Percentiles rank a stretch among this genome's conserved stretches.
Evolutionary conservation across 2,113 vertebrate species (phyloP).

Genomic region (Paramormyrops kingsleyae): DNA sequence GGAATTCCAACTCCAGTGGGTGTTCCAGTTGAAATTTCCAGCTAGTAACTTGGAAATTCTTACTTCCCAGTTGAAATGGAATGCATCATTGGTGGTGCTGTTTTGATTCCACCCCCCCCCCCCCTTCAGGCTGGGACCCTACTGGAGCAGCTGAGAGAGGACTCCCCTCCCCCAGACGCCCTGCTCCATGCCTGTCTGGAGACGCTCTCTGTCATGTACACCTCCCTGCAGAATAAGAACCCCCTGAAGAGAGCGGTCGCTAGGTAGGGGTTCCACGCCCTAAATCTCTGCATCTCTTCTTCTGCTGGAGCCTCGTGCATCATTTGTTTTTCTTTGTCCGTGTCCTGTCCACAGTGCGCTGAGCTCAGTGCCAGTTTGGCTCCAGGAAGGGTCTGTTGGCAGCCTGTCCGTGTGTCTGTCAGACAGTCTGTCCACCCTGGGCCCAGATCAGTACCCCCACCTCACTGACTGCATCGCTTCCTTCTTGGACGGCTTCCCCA

Average conservation of each 20-base stretch:
- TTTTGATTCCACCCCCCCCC: neutral
- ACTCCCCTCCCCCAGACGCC: slow-evolving; percentile 32
- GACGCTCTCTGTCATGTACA: slow-evolving; percentile 67
- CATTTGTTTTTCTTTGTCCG: neutral
- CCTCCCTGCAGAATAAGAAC: slow-evolving; percentile 73
- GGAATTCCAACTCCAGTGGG: neutral
- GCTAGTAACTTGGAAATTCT: neutral
- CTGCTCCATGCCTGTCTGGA: slow-evolving; percentile 67
- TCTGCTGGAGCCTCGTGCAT: neutral
- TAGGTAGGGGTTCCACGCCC: slow-evolving; percentile 43
- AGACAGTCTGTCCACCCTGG: slow-evolving; percentile 58
- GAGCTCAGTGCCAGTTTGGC: slow-evolving; percentile 60
- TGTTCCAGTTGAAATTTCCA: too few species aligned
- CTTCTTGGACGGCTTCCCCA: slow-evolving; percentile 73
- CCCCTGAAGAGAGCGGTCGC: slow-evolving; percentile 75
- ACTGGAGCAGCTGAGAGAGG: slow-evolving; percentile 60
- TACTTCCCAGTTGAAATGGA: neutral
- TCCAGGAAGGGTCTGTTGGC: slow-evolving; percentile 44
- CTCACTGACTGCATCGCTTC: slow-evolving; percentile 70
- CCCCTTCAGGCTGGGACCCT: slow-evolving; percentile 61
- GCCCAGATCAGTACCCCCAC: slow-evolving; percentile 57
- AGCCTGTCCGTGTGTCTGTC: slow-evolving; percentile 66
- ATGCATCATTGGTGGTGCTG: neutral
- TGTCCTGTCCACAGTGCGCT: slow-evolving; percentile 63
- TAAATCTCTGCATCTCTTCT: neutral